Evolutionary conservation across 2,797 vertebrate genomes (phyloP).

Genomic region (Lepilemur ruficaudatus): DNA sequence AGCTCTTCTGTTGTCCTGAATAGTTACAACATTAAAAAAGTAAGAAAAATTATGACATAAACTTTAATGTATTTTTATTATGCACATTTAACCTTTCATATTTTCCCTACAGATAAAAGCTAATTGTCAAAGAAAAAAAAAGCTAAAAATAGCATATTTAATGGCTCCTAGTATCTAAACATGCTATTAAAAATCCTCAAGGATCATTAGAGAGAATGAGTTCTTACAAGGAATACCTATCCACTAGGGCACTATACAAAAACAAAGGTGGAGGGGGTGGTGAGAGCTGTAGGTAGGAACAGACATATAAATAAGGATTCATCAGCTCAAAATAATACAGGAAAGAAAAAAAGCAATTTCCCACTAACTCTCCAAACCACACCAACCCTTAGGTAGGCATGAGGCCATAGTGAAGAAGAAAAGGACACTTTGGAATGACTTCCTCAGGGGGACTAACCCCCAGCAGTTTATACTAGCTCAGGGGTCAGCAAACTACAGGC

Average conservation of each 20-base stretch:
- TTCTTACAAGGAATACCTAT: neutral
- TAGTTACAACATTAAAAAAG: neutral
- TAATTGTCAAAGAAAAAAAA: constrained; percentile 10
- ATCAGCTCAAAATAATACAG: neutral
- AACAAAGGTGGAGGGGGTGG: neutral
- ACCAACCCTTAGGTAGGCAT: neutral
- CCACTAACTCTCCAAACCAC: neutral
- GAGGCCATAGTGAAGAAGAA: neutral
- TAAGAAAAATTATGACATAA: neutral
- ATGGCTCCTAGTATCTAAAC: neutral
- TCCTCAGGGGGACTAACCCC: neutral
- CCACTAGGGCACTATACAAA: neutral
- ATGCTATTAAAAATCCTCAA: neutral
- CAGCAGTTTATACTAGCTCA: neutral
- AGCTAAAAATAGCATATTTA: neutral
- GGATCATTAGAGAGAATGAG: neutral
- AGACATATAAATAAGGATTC: neutral
- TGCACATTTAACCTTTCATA: neutral
- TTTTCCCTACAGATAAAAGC: neutral
- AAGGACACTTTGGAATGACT: neutral
- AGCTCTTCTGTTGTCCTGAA: neutral
- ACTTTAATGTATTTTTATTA: constrained; percentile 2
- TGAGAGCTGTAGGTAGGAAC: neutral
- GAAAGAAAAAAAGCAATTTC: neutral
- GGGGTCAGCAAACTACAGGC: neutral